Evolutionary conservation across 2,797 vertebrate species (phyloP).

Genomic region (Rhinella marina): DNA sequence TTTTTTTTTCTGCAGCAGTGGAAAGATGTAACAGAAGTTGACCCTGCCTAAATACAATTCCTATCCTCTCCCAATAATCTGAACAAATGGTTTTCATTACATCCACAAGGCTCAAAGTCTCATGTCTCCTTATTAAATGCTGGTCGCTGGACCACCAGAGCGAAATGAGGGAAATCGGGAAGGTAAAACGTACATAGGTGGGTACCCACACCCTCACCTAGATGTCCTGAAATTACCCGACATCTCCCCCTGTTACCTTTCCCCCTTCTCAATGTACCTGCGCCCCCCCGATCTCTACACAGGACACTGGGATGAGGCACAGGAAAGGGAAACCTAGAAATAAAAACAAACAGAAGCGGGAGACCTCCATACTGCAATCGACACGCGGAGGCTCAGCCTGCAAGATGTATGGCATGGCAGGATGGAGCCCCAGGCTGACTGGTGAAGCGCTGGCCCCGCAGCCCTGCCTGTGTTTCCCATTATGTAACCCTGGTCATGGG

Average conservation of each 20-base stretch:
- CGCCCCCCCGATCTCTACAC: slow-evolving; percentile 1
- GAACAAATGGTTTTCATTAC: slow-evolving; percentile 60
- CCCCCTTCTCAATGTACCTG: neutral
- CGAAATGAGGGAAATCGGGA: neutral
- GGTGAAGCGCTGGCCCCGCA: slow-evolving; percentile 92
- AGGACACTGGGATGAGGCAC: slow-evolving; percentile 36
- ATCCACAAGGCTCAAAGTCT: slow-evolving; percentile 40
- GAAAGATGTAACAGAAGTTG: slow-evolving; percentile 59
- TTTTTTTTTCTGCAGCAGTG: slow-evolving; percentile 51
- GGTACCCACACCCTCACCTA: neutral
- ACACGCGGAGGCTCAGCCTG: slow-evolving; percentile 91
- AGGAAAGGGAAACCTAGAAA: slow-evolving; percentile 41
- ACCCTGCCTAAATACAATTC: slow-evolving; percentile 57
- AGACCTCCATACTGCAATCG: slow-evolving; percentile 79
- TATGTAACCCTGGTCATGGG: slow-evolving; percentile 99
- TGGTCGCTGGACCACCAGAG: slow-evolving; percentile 25
- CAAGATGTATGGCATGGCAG: slow-evolving; percentile 97
- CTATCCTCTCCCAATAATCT: slow-evolving; percentile 53
- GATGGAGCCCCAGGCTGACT: slow-evolving; percentile 91
- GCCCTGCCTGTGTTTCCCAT: slow-evolving; percentile 99
- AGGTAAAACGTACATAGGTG: neutral
- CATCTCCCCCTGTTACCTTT: slow-evolving; percentile 34
- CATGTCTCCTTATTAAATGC: slow-evolving; percentile 33
- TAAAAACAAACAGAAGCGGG: slow-evolving; percentile 58
- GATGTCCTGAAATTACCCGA: slow-evolving; percentile 22